Evolutionary conservation across 2,113 vertebrate genomes (phyloP), one percentile per base, ranked within the genome.

Genomic region (Octodon degus): DNA sequence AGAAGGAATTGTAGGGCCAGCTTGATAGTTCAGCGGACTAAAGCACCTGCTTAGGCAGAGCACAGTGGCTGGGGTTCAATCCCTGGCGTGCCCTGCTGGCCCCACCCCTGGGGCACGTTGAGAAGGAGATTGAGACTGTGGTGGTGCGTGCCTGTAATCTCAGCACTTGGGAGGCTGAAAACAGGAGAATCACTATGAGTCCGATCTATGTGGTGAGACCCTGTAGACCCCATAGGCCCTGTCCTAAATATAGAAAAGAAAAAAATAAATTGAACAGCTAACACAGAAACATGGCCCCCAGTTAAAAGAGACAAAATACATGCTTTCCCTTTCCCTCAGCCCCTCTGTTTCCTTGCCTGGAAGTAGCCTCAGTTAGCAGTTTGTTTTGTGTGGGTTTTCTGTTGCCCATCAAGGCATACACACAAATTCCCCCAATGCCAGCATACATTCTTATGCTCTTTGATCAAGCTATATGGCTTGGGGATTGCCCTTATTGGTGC

Each of bases 311-410:
- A 67, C 24, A 82, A 91, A 92, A 86, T 79, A 17, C n/a, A 55
- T 89, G 47, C n/a, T 93, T 86, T 63, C 14, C 4, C 77, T 67
- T 16, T 67, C 34, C 68, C 16, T 43, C 1, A 3, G 55, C 47
- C 67, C 74, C 55, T 7, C 8, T n/a, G 62, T 77, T 95, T 85
- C 22, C 43, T 12, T 81, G 37, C 65, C 67, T 86, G 62, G 79
- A 94, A 67, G 88, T 68, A 86, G 12, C 86, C 40, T 83, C 32
- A 81, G 50, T 88, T 93, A 80, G 50, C 68, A 47, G 7, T 92
- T 96, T 82, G 62, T 84, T 70, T n/a, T 70, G 11, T 86, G 72
- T 92, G 65, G 19, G 47, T 95, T 97, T 86, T 88, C 11, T 77
- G 70, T 76, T 70, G 40, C 40, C 68, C 34, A 58, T 1, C 68